phyloP scores from a whole-genome alignment of 1,140 invertebrate genomes.

The Pentalonia nigronervosa region DNA sequence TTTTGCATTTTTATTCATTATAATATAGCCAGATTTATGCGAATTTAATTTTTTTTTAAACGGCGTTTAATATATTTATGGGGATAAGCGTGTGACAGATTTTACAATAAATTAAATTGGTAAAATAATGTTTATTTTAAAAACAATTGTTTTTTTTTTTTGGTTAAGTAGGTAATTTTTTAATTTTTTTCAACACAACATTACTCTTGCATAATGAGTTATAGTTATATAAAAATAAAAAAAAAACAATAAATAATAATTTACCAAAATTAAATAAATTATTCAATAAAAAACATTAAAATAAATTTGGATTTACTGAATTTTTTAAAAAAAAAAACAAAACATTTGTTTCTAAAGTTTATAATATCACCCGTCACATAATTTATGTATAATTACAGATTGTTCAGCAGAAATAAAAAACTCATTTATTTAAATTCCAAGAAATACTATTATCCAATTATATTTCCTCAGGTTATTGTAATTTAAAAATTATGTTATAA shows the following conservation, averaged over 20 bases:
- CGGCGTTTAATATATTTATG: not conserved
- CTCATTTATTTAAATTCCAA: not conserved
- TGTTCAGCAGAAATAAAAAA: not conserved
- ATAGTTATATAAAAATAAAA: not conserved
- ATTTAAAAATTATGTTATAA: not conserved
- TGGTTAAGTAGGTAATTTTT: not conserved
- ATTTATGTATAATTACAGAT: not conserved
- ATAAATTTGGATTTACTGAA: not conserved
- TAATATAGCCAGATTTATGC: not conserved
- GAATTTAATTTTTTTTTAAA: not conserved
- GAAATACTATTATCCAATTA: no score
- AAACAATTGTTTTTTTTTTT: not conserved
- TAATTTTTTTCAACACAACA: not conserved
- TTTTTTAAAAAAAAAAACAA: not conserved
- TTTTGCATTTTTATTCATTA: not conserved
- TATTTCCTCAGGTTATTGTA: not conserved
- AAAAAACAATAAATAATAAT: not conserved
- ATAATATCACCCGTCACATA: not conserved
- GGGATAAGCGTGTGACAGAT: not conserved
- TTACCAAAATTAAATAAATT: constrained; percentile 1
- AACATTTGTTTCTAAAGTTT: no score
- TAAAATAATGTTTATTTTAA: not conserved
- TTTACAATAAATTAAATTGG: not conserved
- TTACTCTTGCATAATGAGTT: not conserved
- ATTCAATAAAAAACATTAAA: not conserved